Percentiles rank a stretch among this genome's conserved stretches.
These are phyloP conservation scores for Cephus pulcher DNA, from an alignment of 2,888 invertebrate species.

Conservation along the genomic window DNA sequence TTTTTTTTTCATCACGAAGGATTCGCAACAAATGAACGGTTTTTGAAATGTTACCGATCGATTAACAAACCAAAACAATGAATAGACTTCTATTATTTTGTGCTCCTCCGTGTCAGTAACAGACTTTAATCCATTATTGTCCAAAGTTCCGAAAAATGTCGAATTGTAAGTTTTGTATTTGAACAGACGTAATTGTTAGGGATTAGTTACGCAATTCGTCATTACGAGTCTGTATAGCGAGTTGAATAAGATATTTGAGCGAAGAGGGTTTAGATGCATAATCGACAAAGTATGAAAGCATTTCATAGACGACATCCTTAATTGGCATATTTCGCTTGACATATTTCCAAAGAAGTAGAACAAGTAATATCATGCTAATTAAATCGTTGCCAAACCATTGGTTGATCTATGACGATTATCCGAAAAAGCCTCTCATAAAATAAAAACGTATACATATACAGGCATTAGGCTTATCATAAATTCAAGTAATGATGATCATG, in stretches of 20 bases:
- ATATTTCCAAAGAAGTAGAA: neutral
- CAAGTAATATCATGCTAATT: neutral
- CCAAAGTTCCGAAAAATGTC: neutral
- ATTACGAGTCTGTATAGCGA: neutral
- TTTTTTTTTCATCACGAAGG: neutral
- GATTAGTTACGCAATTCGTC: neutral
- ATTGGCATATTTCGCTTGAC: neutral
- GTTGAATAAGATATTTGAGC: neutral
- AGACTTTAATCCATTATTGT: neutral
- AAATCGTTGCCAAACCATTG: neutral
- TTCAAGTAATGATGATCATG: neutral
- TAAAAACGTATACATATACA: neutral
- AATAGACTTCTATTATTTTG: neutral
- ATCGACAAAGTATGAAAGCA: neutral
- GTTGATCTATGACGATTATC: neutral
- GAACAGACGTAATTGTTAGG: neutral
- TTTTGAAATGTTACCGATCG: neutral
- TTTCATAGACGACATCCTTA: neutral
- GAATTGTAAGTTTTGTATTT: neutral
- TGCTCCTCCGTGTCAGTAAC: neutral
- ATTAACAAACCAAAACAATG: neutral
- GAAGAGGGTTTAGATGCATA: neutral
- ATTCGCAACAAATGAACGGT: neutral
- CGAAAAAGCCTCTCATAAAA: neutral
- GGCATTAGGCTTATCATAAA: neutral